Percentiles rank a stretch among this genome's conserved stretches.
phyloP scores from a whole-genome alignment of 2,797 vertebrate species.

The Bovichtus variegatus region DNA sequence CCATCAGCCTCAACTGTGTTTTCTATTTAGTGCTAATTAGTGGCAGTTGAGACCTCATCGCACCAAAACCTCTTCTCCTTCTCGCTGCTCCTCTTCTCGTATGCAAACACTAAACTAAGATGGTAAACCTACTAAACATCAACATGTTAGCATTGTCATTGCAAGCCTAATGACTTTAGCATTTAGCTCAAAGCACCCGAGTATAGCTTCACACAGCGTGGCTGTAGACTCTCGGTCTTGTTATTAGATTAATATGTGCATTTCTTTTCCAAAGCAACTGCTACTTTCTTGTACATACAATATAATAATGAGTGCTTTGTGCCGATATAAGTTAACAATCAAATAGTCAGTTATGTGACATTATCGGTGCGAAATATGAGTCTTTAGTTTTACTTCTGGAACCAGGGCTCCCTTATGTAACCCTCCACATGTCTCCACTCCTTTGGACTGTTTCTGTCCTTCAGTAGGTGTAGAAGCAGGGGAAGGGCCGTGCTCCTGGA shows the following conservation, averaged over 20 bases:
- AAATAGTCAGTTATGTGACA: neutral
- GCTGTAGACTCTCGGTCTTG: no score
- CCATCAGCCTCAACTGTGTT: neutral
- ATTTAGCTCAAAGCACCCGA: neutral
- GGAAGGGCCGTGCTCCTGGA: conserved; percentile 28
- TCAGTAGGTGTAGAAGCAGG: conserved; percentile 8
- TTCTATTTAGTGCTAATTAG: neutral
- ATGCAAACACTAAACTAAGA: no score
- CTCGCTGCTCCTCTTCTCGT: no score
- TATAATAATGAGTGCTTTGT: neutral
- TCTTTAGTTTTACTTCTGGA: conserved; percentile 3
- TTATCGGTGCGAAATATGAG: neutral
- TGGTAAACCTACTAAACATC: no score
- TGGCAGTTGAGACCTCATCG: no score
- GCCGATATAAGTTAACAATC: neutral
- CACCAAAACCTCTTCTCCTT: no score
- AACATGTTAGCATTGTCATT: no score
- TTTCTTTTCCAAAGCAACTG: neutral
- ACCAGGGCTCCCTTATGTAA: neutral
- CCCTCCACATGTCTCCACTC: conserved; percentile 40
- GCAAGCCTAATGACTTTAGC: no score
- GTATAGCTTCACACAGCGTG: no score
- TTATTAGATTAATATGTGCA: no score
- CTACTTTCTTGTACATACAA: neutral
- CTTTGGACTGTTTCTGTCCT: conserved; percentile 25